Conservation (phyloP, 2,113 vertebrate species). For the Carassius carassius region DNA sequence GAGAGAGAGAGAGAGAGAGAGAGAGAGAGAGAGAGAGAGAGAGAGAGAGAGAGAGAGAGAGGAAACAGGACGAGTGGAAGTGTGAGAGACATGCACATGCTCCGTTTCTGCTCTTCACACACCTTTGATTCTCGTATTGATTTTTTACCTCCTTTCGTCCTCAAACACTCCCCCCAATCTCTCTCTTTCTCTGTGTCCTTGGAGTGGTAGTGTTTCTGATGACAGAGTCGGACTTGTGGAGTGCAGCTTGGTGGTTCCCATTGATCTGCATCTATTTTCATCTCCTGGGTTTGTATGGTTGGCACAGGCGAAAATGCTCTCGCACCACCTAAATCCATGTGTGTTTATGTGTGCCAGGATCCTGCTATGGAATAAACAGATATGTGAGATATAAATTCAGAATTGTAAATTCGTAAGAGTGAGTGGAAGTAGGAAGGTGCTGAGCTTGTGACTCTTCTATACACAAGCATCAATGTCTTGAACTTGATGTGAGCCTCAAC, state of each 20-base stretch:
- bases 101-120: neutral
- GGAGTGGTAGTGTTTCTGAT: neutral
- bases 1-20: neutral
- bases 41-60: neutral
- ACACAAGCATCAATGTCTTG: too few relatives aligned
- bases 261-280: constrained; percentile 10
- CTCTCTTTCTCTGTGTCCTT: neutral
- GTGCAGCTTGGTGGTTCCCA: neutral
- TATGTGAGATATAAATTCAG: too few relatives aligned
- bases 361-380: too few relatives aligned
- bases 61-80: neutral
- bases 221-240: neutral
- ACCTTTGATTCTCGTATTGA: constrained; percentile 23
- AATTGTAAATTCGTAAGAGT: too few relatives aligned
- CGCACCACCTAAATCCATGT: too few relatives aligned
- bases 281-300: neutral
- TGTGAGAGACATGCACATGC: neutral
- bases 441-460: too few relatives aligned
- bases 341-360: neutral
- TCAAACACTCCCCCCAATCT: neutral
- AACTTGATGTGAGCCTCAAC: too few relatives aligned
- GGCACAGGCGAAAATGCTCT: neutral
- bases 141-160: neutral
- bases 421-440: too few relatives aligned
- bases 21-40: neutral